phyloP scores from a whole-genome alignment of 2,113 vertebrate genomes.

The Apteryx mantelli region DNA sequence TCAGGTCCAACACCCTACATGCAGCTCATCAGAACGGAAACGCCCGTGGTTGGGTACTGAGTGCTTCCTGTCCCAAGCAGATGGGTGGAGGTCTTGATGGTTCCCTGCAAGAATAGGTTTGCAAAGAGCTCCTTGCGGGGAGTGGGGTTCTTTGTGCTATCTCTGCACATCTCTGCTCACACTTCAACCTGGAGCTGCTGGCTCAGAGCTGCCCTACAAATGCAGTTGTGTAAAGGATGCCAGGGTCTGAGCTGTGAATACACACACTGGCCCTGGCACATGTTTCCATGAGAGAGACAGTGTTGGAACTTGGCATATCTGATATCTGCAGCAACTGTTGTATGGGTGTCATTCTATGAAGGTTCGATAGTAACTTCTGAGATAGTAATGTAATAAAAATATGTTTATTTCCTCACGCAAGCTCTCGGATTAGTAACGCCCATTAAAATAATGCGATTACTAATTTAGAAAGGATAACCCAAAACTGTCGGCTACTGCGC shows the following conservation, averaged over 20 bases:
- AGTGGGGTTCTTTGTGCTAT: neutral
- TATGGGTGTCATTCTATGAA: no score
- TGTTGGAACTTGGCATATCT: neutral
- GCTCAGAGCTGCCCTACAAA: neutral
- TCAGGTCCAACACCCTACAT: rapidly evolving
- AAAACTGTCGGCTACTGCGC: no score
- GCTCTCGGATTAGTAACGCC: no score
- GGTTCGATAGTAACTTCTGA: no score
- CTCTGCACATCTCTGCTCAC: neutral
- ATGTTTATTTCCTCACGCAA: no score
- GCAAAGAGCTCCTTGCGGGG: neutral
- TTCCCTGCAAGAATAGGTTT: neutral
- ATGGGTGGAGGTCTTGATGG: neutral
- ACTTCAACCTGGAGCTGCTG: neutral
- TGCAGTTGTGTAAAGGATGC: neutral
- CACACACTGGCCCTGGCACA: rapidly evolving
- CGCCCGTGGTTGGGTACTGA: rapidly evolving
- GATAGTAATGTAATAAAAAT: no score
- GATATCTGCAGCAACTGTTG: neutral
- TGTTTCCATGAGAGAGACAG: no score
- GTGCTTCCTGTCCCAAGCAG: neutral
- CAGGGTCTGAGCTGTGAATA: neutral
- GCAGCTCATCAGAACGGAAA: neutral
- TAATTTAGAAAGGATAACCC: no score
- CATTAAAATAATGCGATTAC: no score